These are phyloP conservation scores for Astyanax mexicanus DNA, from an alignment of 2,797 vertebrate genomes.

Conservation along the genomic window DNA sequence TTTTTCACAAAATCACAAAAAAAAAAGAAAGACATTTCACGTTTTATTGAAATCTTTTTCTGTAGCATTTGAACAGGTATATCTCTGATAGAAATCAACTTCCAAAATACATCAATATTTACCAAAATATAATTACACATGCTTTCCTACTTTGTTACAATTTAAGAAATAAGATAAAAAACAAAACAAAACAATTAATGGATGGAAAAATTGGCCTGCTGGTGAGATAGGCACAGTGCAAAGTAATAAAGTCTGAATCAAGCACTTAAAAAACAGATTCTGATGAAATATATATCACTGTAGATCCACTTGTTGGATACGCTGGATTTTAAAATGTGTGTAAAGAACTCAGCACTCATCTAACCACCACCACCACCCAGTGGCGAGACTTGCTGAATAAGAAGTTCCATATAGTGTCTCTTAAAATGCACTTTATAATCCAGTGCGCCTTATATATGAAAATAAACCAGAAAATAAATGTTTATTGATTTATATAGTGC, in stretches of 20 bases:
- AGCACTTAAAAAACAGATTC: not conserved
- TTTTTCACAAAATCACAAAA: not conserved
- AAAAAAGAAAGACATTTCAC: not conserved
- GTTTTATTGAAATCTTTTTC: conserved; percentile 58
- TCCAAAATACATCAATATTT: conserved; percentile 65
- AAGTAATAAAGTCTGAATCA: not conserved
- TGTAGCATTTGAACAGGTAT: conserved; percentile 61
- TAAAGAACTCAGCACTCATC: not conserved
- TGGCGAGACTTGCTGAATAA: too few species aligned
- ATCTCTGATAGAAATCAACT: conserved; percentile 46
- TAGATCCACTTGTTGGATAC: not conserved
- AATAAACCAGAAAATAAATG: too few species aligned
- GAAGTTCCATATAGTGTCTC: too few species aligned
- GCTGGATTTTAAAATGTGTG: not conserved
- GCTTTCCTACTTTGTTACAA: conserved; percentile 23
- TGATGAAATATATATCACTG: not conserved
- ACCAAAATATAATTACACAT: conserved; percentile 55
- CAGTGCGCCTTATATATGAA: too few species aligned
- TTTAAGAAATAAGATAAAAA: too few species aligned
- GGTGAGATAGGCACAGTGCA: conserved; percentile 50
- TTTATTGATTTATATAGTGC: too few species aligned
- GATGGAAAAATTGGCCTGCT: conserved; percentile 12
- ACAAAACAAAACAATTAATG: conserved; percentile 16
- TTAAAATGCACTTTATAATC: too few species aligned
- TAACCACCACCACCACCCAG: too few species aligned